Evolutionary conservation across 1,140 invertebrate genomes (phyloP).

Genomic region (Archivesica marissinica): DNA sequence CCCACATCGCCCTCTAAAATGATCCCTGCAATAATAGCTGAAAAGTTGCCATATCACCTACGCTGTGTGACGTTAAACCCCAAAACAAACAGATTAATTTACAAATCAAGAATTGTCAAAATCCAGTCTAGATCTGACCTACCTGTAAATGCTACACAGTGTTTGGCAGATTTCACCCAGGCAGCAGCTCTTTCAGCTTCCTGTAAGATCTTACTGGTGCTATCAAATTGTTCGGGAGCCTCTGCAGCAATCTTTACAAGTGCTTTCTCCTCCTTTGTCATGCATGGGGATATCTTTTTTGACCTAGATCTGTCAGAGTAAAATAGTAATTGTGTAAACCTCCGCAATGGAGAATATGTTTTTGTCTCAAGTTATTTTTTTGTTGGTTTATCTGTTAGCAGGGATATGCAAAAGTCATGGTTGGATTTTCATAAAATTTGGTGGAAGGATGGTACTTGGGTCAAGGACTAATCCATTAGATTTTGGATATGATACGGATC

Average conservation of each 20-base stretch:
- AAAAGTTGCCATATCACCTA: no score
- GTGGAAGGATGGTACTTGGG: no score
- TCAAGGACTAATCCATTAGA: no score
- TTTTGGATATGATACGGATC: no score
- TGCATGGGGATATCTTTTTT: not conserved
- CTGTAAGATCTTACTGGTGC: constrained; percentile 56
- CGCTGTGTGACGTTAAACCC: no score
- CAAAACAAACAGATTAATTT: no score
- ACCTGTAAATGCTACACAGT: constrained; percentile 81
- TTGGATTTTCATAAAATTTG: not conserved
- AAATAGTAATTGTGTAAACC: not conserved
- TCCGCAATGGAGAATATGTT: not conserved
- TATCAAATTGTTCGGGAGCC: constrained; percentile 77
- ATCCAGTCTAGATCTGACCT: no score
- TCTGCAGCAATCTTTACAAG: constrained; percentile 73
- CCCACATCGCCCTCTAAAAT: no score
- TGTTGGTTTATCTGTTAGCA: not conserved
- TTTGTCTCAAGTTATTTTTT: not conserved
- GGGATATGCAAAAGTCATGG: not conserved
- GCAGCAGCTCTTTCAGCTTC: constrained; percentile 68
- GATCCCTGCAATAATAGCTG: no score
- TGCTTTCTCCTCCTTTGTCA: constrained; percentile 72
- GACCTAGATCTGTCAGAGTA: constrained; percentile 9
- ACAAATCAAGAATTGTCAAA: no score
- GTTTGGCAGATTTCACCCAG: constrained; percentile 69